Evolutionary conservation across 53 echinoderm and acorn worm genomes (phyloP).

Genomic region (Crossaster papposus): DNA sequence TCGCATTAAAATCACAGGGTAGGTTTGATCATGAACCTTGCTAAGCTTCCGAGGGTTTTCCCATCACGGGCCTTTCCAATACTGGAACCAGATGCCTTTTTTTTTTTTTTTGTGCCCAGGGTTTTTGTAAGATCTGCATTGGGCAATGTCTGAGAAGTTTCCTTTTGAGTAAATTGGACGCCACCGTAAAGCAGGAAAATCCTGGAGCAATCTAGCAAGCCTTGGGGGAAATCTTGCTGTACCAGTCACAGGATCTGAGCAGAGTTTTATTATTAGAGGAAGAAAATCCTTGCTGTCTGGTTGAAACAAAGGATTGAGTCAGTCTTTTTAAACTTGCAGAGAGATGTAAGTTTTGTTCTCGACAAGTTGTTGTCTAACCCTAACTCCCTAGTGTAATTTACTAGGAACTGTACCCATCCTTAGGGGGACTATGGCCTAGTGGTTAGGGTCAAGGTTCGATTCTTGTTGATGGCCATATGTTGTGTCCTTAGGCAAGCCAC

Average conservation of each 20-base stretch:
- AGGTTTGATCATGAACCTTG: neutral
- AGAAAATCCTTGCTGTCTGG: neutral
- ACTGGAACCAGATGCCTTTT: neutral
- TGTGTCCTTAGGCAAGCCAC: too few species aligned
- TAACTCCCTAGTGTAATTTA: too few species aligned
- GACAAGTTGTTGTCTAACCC: too few species aligned
- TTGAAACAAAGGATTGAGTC: neutral
- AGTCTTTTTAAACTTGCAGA: neutral
- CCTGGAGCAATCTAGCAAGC: neutral
- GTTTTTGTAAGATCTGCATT: neutral
- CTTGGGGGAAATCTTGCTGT: neutral
- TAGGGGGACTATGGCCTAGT: too few species aligned
- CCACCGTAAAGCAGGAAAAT: slow-evolving; percentile 3
- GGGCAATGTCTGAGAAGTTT: slow-evolving; percentile 6
- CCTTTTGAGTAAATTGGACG: slow-evolving; percentile 7
- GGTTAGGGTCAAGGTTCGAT: too few species aligned
- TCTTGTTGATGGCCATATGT: too few species aligned
- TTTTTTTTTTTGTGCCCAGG: neutral
- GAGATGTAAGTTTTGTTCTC: too few species aligned
- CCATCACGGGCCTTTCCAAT: neutral
- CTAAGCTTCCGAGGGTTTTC: neutral
- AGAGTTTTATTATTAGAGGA: neutral
- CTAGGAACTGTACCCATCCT: too few species aligned
- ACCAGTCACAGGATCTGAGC: neutral
- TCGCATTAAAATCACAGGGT: neutral